phyloP scores from a whole-genome alignment of 2,888 invertebrate species.

The Hemistola chrysoprasaria region DNA sequence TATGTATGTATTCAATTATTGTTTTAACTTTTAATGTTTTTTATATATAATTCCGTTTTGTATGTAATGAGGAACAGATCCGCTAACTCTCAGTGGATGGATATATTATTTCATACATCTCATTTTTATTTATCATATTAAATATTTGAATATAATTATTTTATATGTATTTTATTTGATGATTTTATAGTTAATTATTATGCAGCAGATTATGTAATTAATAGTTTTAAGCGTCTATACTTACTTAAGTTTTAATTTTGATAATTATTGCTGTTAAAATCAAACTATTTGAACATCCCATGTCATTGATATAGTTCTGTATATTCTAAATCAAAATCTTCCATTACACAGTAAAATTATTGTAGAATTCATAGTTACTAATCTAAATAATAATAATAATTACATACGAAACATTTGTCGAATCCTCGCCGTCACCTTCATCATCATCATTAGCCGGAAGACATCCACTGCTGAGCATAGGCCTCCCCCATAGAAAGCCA shows the following conservation, averaged over 20 bases:
- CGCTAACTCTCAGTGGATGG: too few relatives aligned
- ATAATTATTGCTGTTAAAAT: slow-evolving; percentile 7
- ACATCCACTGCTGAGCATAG: too few relatives aligned
- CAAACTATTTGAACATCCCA: slow-evolving; percentile 31
- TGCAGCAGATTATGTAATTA: slow-evolving; percentile 4
- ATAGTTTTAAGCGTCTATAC: background rate
- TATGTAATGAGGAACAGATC: too few relatives aligned
- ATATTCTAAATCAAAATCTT: slow-evolving; percentile 4
- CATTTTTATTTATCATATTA: too few relatives aligned
- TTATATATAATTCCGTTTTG: background rate
- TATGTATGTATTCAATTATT: slow-evolving; percentile 1
- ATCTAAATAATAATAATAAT: too few relatives aligned
- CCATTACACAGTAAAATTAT: too few relatives aligned
- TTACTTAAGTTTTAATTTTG: background rate
- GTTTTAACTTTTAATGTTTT: background rate
- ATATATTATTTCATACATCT: too few relatives aligned
- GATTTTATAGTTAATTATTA: slow-evolving; percentile 1
- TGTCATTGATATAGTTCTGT: slow-evolving; percentile 36
- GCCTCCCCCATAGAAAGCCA: too few relatives aligned
- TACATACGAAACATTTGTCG: too few relatives aligned
- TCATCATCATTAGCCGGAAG: too few relatives aligned
- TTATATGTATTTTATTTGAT: slow-evolving; percentile 3
- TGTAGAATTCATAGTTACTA: too few relatives aligned
- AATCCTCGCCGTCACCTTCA: too few relatives aligned
- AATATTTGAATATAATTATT: background rate